Conservation (phyloP, 2,888 invertebrate species). For the Bruchidius siliquastri region DNA sequence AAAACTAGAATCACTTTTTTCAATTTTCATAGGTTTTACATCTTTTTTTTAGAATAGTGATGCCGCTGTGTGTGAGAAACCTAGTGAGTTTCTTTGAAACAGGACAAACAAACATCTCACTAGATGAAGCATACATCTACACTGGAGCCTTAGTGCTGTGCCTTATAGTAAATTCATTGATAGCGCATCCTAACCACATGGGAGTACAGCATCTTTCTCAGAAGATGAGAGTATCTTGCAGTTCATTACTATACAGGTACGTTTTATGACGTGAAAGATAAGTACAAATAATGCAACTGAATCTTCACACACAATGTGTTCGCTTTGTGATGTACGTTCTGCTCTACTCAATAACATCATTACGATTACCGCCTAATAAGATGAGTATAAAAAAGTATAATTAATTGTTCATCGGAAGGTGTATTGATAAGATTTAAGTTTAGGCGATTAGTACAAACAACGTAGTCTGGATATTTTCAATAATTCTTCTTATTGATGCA, state of each 20-base stretch:
- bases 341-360: no score
- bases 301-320: no score
- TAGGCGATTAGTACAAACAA: no score
- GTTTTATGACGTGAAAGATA: conserved; percentile 17
- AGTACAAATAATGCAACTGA: no score
- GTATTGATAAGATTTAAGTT: no score
- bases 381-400: no score
- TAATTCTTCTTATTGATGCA: no score
- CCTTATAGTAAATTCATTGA: conserved; percentile 33
- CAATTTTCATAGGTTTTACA: not conserved
- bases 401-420: no score
- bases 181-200: conserved; percentile 80
- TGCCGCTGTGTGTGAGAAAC: conserved; percentile 56
- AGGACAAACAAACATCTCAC: conserved; percentile 30
- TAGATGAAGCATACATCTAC: conserved; percentile 67
- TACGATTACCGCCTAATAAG: no score
- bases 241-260: conserved; percentile 77
- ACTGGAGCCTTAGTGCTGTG: conserved; percentile 62
- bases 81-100: conserved; percentile 60
- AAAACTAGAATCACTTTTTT: not conserved
- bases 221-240: conserved; percentile 78
- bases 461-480: no score
- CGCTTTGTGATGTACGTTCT: no score
- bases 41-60: conserved; percentile 32
- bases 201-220: conserved; percentile 78